phyloP scores from a whole-genome alignment of 1,140 invertebrate species.

The Zaprionus camerounensis region DNA sequence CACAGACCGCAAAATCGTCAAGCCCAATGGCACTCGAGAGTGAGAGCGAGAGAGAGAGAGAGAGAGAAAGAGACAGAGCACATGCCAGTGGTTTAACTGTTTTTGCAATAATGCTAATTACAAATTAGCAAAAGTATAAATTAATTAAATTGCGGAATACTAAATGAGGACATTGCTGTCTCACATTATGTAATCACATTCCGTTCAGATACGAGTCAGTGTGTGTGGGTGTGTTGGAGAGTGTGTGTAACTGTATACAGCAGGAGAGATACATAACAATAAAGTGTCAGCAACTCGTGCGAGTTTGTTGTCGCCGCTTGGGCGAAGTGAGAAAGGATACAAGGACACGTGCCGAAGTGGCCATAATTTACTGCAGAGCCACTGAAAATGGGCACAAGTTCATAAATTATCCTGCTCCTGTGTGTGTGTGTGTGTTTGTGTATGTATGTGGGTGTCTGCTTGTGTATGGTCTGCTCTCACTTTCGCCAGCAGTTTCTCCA shows the following conservation, averaged over 20 bases:
- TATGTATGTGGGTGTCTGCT: background rate
- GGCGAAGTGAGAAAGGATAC: constrained; percentile 29
- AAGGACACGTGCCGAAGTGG: constrained; percentile 50
- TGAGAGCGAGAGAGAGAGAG: background rate
- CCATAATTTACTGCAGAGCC: constrained; percentile 61
- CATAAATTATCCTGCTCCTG: constrained; percentile 59
- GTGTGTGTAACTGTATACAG: constrained; percentile 3
- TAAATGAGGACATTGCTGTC: constrained; percentile 40
- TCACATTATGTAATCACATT: constrained; percentile 50
- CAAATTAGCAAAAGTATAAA: constrained; percentile 60
- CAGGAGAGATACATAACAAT: constrained; percentile 11
- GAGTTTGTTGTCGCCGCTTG: background rate
- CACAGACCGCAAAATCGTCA: constrained; percentile 21
- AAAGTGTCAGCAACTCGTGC: constrained; percentile 39
- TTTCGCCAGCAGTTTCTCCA: background rate
- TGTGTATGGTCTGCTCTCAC: background rate
- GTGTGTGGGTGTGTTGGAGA: background rate
- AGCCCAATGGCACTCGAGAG: constrained; percentile 12
- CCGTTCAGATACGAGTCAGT: background rate
- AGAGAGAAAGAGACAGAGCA: background rate
- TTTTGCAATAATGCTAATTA: constrained; percentile 50
- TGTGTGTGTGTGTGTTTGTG: background rate
- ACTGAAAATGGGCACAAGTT: constrained; percentile 61
- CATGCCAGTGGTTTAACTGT: constrained; percentile 32
- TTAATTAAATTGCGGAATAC: constrained; percentile 54